A percentile compares a stretch with the other conserved stretches of the same genome.
phyloP scores from a whole-genome alignment of 2,888 invertebrate genomes.

The Nysson spinosus region DNA sequence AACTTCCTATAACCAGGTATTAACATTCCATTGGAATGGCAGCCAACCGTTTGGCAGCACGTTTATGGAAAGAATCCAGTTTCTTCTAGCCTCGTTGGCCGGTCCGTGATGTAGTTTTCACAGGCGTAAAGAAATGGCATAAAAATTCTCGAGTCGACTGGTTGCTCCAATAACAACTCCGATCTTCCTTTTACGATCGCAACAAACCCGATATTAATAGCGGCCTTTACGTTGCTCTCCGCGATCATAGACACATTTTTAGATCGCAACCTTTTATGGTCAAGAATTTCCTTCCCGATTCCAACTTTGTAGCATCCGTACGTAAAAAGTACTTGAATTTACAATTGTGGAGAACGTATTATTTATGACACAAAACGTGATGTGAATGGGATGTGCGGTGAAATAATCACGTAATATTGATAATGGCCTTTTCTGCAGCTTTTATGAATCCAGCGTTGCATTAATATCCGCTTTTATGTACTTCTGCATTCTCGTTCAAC shows the following conservation, averaged over 20 bases:
- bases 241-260: slow-evolving; percentile 15
- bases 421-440: slow-evolving; percentile 14
- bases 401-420: slow-evolving; percentile 18
- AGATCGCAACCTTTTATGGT: slow-evolving; percentile 12
- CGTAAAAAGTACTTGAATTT: too few relatives aligned
- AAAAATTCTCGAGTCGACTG: slow-evolving; percentile 21
- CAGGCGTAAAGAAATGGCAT: slow-evolving; percentile 27
- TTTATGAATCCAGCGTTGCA: slow-evolving; percentile 19
- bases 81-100: background rate
- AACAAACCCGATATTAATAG: slow-evolving; percentile 16
- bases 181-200: slow-evolving; percentile 36
- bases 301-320: slow-evolving; percentile 5
- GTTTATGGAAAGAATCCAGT: slow-evolving; percentile 15
- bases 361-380: too few relatives aligned
- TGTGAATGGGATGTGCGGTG: slow-evolving; percentile 8
- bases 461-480: slow-evolving; percentile 10
- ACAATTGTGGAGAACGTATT: too few relatives aligned
- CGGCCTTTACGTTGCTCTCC: slow-evolving; percentile 15
- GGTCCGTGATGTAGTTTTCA: slow-evolving; percentile 23
- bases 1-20: slow-evolving; percentile 30
- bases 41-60: slow-evolving; percentile 13
- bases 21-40: slow-evolving; percentile 14
- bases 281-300: slow-evolving; percentile 18
- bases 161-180: slow-evolving; percentile 25
- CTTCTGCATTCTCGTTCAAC: slow-evolving; percentile 3